phyloP scores from a whole-genome alignment of 2,113 vertebrate species.

The Pampusana beccarii region DNA sequence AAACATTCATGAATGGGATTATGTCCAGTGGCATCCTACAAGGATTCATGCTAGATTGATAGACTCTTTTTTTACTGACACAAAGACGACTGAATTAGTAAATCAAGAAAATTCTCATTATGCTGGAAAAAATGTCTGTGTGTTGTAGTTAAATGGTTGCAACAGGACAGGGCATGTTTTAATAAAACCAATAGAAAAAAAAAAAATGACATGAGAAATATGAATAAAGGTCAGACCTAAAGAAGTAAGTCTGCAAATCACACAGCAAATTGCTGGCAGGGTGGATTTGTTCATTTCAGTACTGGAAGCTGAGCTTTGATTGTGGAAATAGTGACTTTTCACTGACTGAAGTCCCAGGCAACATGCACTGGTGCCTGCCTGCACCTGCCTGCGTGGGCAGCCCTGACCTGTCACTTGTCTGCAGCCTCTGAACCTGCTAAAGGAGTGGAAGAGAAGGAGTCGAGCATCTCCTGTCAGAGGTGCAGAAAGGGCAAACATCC shows the following conservation, averaged over 20 bases:
- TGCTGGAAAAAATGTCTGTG: neutral
- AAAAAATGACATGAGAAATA: neutral
- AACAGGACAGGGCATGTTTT: neutral
- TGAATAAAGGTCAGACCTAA: neutral
- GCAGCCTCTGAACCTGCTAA: accelerated
- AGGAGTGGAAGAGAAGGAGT: neutral
- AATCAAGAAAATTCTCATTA: neutral
- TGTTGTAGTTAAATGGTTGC: neutral
- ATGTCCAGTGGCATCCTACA: neutral
- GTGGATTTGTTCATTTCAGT: neutral
- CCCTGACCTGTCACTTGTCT: neutral
- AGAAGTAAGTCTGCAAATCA: neutral
- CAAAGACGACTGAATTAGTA: neutral
- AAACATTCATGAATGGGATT: neutral
- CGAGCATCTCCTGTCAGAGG: neutral
- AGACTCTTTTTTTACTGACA: neutral
- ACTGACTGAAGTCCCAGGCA: neutral
- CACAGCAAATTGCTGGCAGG: neutral
- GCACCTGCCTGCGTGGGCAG: neutral
- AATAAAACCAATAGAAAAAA: neutral
- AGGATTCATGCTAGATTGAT: neutral
- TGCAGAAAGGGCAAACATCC: neutral
- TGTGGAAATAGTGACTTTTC: neutral
- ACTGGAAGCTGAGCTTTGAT: neutral
- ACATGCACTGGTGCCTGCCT: neutral